These are phyloP conservation scores for Cataglyphis hispanica DNA, from an alignment of 1,140 invertebrate genomes.

Conservation along the genomic window DNA sequence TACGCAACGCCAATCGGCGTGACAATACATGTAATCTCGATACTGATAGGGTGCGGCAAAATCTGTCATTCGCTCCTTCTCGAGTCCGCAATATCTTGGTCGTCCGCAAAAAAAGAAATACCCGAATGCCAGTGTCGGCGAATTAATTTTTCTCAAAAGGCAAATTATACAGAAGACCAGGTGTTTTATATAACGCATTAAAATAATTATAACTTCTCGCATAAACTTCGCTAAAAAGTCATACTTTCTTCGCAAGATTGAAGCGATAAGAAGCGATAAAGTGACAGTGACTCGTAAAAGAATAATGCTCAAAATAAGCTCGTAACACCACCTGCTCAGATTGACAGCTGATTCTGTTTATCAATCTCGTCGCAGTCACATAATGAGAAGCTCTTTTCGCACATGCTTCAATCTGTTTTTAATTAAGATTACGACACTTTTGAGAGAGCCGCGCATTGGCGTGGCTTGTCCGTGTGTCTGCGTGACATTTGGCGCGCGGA, in stretches of 20 bases:
- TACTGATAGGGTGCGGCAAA: conserved; percentile 35
- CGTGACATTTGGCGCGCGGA: conserved; percentile 30
- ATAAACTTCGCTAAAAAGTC: neutral
- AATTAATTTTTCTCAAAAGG: conserved; percentile 19
- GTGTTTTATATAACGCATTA: conserved; percentile 14
- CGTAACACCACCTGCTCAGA: conserved; percentile 32
- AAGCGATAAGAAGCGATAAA: neutral
- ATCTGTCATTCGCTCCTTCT: conserved; percentile 35
- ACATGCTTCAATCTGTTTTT: conserved; percentile 41
- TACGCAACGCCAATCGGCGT: conserved; percentile 26
- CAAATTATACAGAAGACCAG: neutral
- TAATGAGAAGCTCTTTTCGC: conserved; percentile 2
- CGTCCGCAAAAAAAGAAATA: neutral
- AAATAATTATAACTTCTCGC: conserved; percentile 12
- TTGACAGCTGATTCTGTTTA: conserved; percentile 31
- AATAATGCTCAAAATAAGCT: conserved; percentile 23
- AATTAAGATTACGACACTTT: conserved; percentile 46
- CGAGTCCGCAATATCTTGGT: neutral
- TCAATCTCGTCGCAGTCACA: conserved; percentile 15
- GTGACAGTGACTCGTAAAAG: conserved; percentile 16
- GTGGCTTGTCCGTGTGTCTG: conserved; percentile 2
- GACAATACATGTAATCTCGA: conserved; percentile 48
- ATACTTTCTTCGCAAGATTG: conserved; percentile 3
- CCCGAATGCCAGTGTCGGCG: neutral
- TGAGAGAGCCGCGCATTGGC: neutral